phyloP scores from a whole-genome alignment of 2,888 invertebrate species.

The Andrena marginata region DNA sequence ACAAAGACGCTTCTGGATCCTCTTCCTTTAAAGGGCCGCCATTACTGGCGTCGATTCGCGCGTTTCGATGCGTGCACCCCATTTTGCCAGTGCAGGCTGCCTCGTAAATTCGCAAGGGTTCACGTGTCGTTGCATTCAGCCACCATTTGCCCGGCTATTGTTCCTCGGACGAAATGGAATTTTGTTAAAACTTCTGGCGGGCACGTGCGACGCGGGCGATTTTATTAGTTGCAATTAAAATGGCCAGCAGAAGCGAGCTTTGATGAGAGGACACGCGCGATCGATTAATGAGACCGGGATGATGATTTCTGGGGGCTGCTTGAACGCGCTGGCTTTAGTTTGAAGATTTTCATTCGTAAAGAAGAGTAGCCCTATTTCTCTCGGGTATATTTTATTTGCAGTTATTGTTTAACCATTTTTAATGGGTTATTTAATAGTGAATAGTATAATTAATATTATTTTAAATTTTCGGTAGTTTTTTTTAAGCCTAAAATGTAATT shows the following conservation, averaged over 20 bases:
- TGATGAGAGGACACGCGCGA: neutral
- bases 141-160: conserved; percentile 48
- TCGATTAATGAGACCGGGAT: conserved; percentile 10
- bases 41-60: conserved; percentile 8
- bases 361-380: too few relatives aligned
- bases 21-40: conserved; percentile 22
- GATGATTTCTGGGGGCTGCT: neutral
- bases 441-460: too few relatives aligned
- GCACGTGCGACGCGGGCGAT: neutral
- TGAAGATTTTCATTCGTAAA: too few relatives aligned
- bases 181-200: conserved; percentile 3
- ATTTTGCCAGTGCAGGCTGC: conserved; percentile 3
- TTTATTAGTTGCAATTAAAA: conserved; percentile 31
- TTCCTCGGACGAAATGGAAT: conserved; percentile 16
- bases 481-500: too few relatives aligned
- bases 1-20: conserved; percentile 13
- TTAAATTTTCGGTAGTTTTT: too few relatives aligned
- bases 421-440: too few relatives aligned
- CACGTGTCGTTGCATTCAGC: conserved; percentile 20
- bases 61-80: conserved; percentile 33
- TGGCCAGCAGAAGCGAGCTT: neutral
- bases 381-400: too few relatives aligned
- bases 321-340: neutral
- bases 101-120: conserved; percentile 43
- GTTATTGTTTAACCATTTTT: too few relatives aligned